These are phyloP conservation scores for Musca domestica DNA, from an alignment of 1,140 invertebrate species.

Conservation along the genomic window DNA sequence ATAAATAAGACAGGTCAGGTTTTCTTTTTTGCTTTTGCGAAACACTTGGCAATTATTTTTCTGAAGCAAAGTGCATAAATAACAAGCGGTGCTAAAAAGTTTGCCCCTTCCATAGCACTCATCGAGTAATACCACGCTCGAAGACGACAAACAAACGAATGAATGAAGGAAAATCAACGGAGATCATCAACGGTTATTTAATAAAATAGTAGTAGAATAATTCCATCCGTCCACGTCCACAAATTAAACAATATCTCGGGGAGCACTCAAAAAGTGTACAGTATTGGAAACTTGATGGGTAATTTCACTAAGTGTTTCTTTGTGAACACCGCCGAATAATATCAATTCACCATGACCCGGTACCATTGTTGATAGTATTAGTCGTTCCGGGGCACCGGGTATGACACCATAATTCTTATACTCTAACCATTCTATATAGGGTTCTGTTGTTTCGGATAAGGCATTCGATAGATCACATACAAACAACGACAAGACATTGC, in stretches of 20 bases:
- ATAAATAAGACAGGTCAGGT: background rate
- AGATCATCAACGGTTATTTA: background rate
- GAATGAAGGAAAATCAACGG: background rate
- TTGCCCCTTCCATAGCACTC: too few species aligned
- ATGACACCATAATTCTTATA: slow-evolving; percentile 62
- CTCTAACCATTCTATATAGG: slow-evolving; percentile 74
- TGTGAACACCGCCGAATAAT: slow-evolving; percentile 90
- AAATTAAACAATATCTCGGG: slow-evolving; percentile 69
- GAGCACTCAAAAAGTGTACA: slow-evolving; percentile 75
- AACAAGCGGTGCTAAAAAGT: too few species aligned
- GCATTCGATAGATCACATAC: slow-evolving; percentile 81
- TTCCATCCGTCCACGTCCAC: background rate
- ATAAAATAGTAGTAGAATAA: slow-evolving; percentile 7
- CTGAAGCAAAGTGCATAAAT: too few species aligned
- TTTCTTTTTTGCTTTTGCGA: too few species aligned
- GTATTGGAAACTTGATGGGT: slow-evolving; percentile 73
- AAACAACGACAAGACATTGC: slow-evolving; percentile 75
- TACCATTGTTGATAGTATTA: slow-evolving; percentile 86
- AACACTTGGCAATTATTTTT: too few species aligned
- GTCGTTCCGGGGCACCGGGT: slow-evolving; percentile 76
- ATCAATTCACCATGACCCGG: slow-evolving; percentile 87
- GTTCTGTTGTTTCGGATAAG: slow-evolving; percentile 59
- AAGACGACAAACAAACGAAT: too few species aligned
- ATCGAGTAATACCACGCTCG: too few species aligned
- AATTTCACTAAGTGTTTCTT: slow-evolving; percentile 62